These are phyloP conservation scores for Darevskia nairensis DNA, from an alignment of 2,797 vertebrate genomes.

Conservation along the genomic window DNA sequence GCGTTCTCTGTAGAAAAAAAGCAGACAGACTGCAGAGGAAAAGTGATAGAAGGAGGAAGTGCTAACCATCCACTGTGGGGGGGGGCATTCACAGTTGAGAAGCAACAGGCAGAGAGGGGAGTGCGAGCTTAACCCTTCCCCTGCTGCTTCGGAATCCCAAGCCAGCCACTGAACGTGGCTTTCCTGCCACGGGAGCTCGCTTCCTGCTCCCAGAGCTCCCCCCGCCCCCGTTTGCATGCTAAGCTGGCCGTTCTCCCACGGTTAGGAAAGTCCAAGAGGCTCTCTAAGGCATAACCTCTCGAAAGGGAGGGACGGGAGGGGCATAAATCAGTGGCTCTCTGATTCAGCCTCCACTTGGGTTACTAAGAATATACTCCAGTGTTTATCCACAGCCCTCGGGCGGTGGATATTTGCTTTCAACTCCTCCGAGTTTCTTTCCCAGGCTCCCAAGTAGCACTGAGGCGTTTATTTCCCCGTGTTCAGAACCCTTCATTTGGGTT, in stretches of 20 bases:
- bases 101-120: background rate
- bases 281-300: constrained; percentile 50
- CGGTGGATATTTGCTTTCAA: constrained; percentile 74
- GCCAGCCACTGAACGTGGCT: too few species aligned
- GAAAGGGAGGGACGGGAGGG: constrained; percentile 45
- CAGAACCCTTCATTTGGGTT: constrained; percentile 56
- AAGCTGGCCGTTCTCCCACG: constrained; percentile 67
- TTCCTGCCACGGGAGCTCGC: background rate
- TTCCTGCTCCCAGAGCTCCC: constrained; percentile 11
- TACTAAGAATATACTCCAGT: constrained; percentile 75
- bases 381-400: constrained; percentile 71
- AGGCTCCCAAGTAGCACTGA: constrained; percentile 65
- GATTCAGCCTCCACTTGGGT: constrained; percentile 60
- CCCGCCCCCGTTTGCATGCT: background rate
- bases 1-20: too few species aligned
- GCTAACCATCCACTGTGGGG: fast-evolving
- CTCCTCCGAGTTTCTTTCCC: constrained; percentile 68
- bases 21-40: too few species aligned
- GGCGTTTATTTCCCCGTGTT: constrained; percentile 41
- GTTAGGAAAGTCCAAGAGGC: constrained; percentile 40
- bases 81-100: background rate
- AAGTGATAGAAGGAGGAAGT: too few species aligned
- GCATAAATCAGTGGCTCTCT: constrained; percentile 70
- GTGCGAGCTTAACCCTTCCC: background rate
- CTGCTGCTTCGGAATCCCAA: background rate